These are phyloP conservation scores for Hanleya hanleyi DNA, from an alignment of 2,888 invertebrate species.

Conservation along the genomic window DNA sequence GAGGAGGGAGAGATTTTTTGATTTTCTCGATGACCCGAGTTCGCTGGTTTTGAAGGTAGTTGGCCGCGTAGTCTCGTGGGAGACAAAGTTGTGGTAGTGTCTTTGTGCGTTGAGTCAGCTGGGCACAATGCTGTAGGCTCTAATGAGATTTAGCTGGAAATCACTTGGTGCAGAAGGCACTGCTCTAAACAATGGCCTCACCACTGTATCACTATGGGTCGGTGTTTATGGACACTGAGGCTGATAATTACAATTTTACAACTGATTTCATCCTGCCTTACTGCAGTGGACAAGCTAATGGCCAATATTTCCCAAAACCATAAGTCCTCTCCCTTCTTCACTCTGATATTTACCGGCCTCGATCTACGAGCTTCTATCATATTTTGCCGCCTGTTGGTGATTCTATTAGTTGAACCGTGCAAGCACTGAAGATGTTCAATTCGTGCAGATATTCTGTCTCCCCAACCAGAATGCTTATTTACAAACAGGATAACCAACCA, in stretches of 20 bases:
- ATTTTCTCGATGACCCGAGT: background rate
- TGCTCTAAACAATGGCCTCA: constrained; percentile 4
- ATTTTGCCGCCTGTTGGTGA: no score
- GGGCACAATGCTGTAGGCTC: background rate
- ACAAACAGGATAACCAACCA: no score
- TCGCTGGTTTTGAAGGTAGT: background rate
- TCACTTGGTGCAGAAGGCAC: constrained; percentile 5
- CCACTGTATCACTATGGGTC: constrained; percentile 6
- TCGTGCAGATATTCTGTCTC: no score
- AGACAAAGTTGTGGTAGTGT: background rate
- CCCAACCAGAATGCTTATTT: no score
- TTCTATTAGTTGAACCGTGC: no score
- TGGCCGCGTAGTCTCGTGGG: constrained; percentile 1
- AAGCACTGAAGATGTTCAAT: no score
- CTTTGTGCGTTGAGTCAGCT: constrained; percentile 12
- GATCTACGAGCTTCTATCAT: no score
- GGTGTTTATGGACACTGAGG: constrained; percentile 37
- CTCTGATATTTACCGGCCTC: no score
- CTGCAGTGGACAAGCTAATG: constrained; percentile 7
- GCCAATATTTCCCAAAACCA: constrained; percentile 9
- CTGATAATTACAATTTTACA: constrained; percentile 43
- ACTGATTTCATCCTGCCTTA: constrained; percentile 14
- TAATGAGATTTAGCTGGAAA: constrained; percentile 11
- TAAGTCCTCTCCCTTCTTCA: no score
- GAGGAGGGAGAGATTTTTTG: constrained; percentile 8